Base-by-base conservation (phyloP, 2,797 vertebrate species). In the Glossophaga mutica region DNA sequence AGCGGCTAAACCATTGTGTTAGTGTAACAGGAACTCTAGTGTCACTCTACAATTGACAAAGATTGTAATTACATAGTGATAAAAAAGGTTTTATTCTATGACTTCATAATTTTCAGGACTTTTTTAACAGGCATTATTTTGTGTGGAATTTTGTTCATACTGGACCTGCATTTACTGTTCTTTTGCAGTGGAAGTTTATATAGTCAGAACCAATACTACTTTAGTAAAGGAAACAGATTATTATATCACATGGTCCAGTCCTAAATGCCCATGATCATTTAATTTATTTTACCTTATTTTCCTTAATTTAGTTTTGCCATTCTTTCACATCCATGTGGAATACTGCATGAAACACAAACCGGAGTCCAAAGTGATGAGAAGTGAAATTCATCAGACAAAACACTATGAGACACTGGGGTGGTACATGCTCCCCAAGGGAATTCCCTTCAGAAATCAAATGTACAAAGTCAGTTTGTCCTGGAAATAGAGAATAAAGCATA, bases 221-320 rank as follows among this genome's bases (percentile, higher is more conserved):
- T 91, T 91, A 59, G 19, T 93, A 59, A 95, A 52, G 32, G 83
- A 93, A 93, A 94, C 70, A 84, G 68, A 92, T 52, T 82, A 68
- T 88, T 88, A 62, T 37, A 42, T 55, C 87, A 67, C 32, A 62
- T 83, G n/a, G 8, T 42, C 14, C 46, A 73, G 59, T 15, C 34
- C 74, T 94, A 87, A 84, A 90, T 88, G 42, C 50, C 71, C 79
- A 46, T 84, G 59, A 67, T 85, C 70, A 62, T 70, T 95, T 96
- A 42, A 96, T 93, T 95, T 85, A 59, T 52, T 91, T 85, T n/a
- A 77, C 84, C 90, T 95, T 37, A 88, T 94, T 89, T 87, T 57
- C 55, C 7, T 78, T 90, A 55, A 93, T 62, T 91, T 39, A 39
- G 90, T 85, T 79, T 95, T 82, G 6, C 14, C 92, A 39, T 42